Conservation (phyloP, 2,888 invertebrate species). For the Tenthredo livida region DNA sequence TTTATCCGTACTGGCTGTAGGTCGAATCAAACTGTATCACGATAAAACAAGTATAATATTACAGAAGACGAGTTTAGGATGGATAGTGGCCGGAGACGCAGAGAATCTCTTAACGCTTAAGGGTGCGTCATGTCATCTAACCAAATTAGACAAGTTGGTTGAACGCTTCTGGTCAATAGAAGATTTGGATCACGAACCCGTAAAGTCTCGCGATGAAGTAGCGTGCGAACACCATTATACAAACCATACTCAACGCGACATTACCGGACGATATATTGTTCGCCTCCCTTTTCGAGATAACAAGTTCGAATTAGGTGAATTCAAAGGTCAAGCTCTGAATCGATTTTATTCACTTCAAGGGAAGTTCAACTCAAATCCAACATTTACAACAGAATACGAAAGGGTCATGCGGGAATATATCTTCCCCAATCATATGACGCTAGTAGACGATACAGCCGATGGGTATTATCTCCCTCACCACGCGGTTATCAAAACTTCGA, state of each 20-base stretch:
- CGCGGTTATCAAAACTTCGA: constrained; percentile 53
- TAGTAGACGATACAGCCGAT: neutral
- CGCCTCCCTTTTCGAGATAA: constrained; percentile 13
- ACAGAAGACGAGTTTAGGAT: too few relatives aligned
- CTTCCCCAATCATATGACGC: constrained; percentile 53
- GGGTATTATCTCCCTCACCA: constrained; percentile 52
- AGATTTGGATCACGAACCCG: neutral
- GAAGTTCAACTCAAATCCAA: constrained; percentile 47
- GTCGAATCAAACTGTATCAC: constrained; percentile 53
- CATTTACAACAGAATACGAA: constrained; percentile 47
- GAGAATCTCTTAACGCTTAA: neutral
- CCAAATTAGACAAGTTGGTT: constrained; percentile 28
- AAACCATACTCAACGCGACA: neutral
- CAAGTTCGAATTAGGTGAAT: too few relatives aligned
- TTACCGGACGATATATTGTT: neutral
- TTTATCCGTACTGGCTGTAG: constrained; percentile 52
- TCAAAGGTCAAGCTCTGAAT: neutral
- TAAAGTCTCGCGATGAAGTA: neutral
- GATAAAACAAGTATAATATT: constrained; percentile 22
- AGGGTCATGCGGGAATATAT: constrained; percentile 53
- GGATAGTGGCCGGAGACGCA: constrained; percentile 39
- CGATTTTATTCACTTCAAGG: constrained; percentile 13
- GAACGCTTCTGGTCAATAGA: too few relatives aligned
- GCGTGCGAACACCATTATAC: neutral
- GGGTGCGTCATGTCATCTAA: neutral